Conservation (phyloP, 1,140 invertebrate genomes). For the Myzus persicae region DNA sequence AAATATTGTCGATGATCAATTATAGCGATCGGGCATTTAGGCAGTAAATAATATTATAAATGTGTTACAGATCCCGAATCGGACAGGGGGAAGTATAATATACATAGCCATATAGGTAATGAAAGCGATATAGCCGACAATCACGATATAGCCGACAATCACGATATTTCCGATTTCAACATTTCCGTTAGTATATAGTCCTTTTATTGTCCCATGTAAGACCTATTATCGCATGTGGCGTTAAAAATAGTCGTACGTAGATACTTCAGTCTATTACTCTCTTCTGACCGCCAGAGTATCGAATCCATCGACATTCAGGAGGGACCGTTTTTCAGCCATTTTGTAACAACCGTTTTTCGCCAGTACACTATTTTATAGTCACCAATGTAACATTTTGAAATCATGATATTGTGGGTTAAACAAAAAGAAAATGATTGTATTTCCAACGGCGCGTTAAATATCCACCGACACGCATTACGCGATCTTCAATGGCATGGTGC, state of each 20-base stretch:
- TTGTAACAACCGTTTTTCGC: background rate
- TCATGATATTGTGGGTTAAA: too few relatives aligned
- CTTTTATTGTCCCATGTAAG: background rate
- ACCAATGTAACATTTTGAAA: background rate
- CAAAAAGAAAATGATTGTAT: too few relatives aligned
- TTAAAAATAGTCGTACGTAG: background rate
- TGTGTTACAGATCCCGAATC: background rate
- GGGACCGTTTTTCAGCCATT: background rate
- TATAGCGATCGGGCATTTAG: background rate
- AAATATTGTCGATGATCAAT: background rate
- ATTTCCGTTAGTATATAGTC: background rate
- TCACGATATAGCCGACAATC: background rate
- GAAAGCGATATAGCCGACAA: background rate
- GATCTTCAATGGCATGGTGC: too few relatives aligned
- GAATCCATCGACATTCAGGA: background rate
- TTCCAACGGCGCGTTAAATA: too few relatives aligned
- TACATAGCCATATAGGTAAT: too few relatives aligned
- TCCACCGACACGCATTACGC: too few relatives aligned
- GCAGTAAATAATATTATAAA: background rate
- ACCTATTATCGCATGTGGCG: background rate
- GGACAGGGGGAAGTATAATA: background rate
- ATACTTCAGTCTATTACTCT: background rate
- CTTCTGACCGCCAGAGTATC: background rate
- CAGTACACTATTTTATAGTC: background rate
- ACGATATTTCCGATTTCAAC: background rate